phyloP scores from a whole-genome alignment of 2,888 invertebrate genomes.

The Mythimna ferrago region DNA sequence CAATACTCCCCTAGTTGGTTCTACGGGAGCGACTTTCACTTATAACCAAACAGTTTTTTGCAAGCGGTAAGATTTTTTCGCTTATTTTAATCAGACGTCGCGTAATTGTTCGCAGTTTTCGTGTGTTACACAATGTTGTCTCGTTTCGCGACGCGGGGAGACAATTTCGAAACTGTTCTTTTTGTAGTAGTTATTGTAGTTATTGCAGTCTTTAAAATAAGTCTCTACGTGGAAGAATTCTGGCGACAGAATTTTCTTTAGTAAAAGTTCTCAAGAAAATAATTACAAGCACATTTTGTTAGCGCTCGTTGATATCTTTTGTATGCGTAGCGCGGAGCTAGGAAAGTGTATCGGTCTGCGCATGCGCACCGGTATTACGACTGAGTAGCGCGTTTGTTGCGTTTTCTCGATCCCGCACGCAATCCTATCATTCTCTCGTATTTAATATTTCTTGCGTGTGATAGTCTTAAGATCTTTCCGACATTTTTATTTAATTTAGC shows the following conservation, averaged over 20 bases:
- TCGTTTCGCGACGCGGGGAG: slow-evolving; percentile 74
- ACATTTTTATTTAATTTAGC: slow-evolving; percentile 29
- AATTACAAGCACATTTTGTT: slow-evolving; percentile 11
- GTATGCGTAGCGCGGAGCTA: slow-evolving; percentile 73
- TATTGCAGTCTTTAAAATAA: slow-evolving; percentile 20
- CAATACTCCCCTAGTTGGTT: slow-evolving; percentile 71
- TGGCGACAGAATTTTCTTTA: not conserved
- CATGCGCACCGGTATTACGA: slow-evolving; percentile 49
- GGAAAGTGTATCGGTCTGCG: slow-evolving; percentile 67
- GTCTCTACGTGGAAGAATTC: slow-evolving; percentile 19
- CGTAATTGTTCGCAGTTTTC: slow-evolving; percentile 75
- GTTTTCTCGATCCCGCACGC: slow-evolving; percentile 68
- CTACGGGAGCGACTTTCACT: slow-evolving; percentile 79
- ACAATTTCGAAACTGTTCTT: slow-evolving; percentile 70
- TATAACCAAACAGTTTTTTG: slow-evolving; percentile 78
- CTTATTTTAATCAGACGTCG: slow-evolving; percentile 81
- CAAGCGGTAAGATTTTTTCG: slow-evolving; percentile 84
- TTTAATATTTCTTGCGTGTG: slow-evolving; percentile 50
- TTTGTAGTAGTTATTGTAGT: slow-evolving; percentile 35
- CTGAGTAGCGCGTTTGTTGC: slow-evolving; percentile 57
- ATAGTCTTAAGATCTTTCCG: slow-evolving; percentile 52
- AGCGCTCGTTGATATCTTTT: slow-evolving; percentile 85
- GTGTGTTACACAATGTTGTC: slow-evolving; percentile 77
- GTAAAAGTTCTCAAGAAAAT: slow-evolving; percentile 31
- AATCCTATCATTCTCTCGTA: slow-evolving; percentile 46